Evolutionary conservation across 2,113 vertebrate species (phyloP), one percentile per base, ranked within the genome.

Genomic region (Sylvia atricapilla): DNA sequence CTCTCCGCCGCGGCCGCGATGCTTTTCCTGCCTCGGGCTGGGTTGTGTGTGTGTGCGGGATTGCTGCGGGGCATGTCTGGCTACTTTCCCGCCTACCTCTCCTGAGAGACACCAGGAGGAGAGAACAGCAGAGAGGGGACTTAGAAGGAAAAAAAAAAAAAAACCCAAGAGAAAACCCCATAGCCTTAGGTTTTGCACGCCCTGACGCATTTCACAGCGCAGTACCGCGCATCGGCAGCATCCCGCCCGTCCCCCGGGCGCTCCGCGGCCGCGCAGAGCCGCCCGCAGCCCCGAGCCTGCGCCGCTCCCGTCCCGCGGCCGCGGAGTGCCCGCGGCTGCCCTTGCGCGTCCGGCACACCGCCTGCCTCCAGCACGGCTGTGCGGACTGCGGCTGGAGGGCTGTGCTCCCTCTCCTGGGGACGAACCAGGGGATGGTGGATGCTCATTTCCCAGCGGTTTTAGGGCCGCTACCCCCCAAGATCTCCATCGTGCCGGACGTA

Each of bases 221-320:
- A 49, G 60, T 55, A 7, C 14, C 21, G 56, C 62, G 37, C 74
- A 75, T 5, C 13, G 21, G 15, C 24, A 64, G 47, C 60, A 35
- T 25, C 43, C 23, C 53, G 14, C 15, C 20, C 80, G 67, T n/a
- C 16, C 13, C 72, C 46, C 37, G 62, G 74, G 88, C 74, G 52
- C 91, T 95, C 86, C 91, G 93, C 91, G 52, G 90, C 82, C 88
- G 86, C 94, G 89, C 62, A 87, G 74, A 93, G 66, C 33, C 22
- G 41, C 53, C 75, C 6, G 58, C 33, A 52, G 75, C 52, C 47
- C 70, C 15, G 13, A 41, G 60, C 19, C 63, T 43, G 82, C 64
- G 31, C 68, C 47, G 28, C 35, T 15, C 11, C 2, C 62, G 2
- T 7, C 69, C 13, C 2, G 33, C 44, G 10, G n/a, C 25, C 80